Evolutionary conservation across 2,113 vertebrate genomes (phyloP).

Genomic region (Rhizomys pruinosus): DNA sequence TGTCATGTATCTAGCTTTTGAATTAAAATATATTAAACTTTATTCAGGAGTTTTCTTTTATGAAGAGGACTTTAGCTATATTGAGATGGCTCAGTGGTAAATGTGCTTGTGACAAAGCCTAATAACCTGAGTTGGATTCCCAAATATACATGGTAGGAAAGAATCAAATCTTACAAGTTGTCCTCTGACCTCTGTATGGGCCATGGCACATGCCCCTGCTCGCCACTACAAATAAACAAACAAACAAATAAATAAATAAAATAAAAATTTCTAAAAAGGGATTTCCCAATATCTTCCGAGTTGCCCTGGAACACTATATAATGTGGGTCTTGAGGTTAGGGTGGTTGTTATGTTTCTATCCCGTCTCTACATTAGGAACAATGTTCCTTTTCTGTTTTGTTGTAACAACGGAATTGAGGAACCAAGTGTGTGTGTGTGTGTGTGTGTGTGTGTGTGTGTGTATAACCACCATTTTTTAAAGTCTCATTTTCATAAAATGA

Average conservation of each 20-base stretch:
- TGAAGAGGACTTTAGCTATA: too few species aligned
- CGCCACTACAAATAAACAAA: not conserved
- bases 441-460: too few species aligned
- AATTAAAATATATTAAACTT: not conserved
- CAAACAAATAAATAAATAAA: not conserved
- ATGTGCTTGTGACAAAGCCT: too few species aligned
- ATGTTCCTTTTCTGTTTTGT: constrained; percentile 26
- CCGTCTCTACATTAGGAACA: not conserved
- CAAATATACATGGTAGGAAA: too few species aligned
- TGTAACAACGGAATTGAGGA: constrained; percentile 17
- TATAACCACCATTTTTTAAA: too few species aligned
- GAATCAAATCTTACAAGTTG: too few species aligned
- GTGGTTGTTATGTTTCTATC: not conserved
- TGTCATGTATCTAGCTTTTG: not conserved
- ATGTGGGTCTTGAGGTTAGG: not conserved
- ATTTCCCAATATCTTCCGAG: constrained; percentile 30
- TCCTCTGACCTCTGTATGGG: too few species aligned
- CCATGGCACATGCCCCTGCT: not conserved
- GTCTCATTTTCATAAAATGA: constrained; percentile 61
- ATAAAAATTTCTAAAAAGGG: not conserved
- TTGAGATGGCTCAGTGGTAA: too few species aligned
- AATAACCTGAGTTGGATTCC: too few species aligned
- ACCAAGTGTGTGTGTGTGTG: not conserved
- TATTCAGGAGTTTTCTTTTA: not conserved
- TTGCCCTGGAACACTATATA: constrained; percentile 7